phyloP scores from a whole-genome alignment of 2,888 invertebrate genomes.

The Cantharis flavilabris region DNA sequence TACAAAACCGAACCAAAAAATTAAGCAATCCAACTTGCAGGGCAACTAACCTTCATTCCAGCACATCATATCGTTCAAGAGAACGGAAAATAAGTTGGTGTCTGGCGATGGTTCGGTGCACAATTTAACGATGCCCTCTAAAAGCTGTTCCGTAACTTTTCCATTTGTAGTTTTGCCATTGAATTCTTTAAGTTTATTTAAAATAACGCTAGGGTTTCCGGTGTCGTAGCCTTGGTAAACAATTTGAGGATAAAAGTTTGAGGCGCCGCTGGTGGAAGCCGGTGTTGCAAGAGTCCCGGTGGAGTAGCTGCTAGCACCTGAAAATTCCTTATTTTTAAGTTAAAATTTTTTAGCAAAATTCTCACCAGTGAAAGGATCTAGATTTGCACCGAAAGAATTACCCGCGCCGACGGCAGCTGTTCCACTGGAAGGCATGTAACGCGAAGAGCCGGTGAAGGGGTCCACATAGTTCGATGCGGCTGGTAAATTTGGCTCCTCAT shows the following conservation, averaged over 20 bases:
- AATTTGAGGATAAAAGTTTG: slow-evolving; percentile 52
- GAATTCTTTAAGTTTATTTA: slow-evolving; percentile 75
- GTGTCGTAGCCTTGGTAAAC: slow-evolving; percentile 74
- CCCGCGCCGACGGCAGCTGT: slow-evolving; percentile 36
- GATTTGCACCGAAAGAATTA: slow-evolving; percentile 46
- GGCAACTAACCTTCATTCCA: slow-evolving; percentile 71
- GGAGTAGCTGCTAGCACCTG: slow-evolving; percentile 27
- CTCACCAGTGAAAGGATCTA: slow-evolving; percentile 66
- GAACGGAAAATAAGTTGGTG: neutral
- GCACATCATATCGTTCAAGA: slow-evolving; percentile 58
- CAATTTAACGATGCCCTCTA: slow-evolving; percentile 68
- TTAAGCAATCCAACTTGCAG: neutral
- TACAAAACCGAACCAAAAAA: slow-evolving; percentile 45
- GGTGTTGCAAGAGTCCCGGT: neutral
- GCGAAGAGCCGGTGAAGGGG: slow-evolving; percentile 69
- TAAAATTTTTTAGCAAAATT: neutral
- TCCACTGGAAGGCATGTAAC: slow-evolving; percentile 65
- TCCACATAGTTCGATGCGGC: slow-evolving; percentile 59
- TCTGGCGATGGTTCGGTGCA: slow-evolving; percentile 54
- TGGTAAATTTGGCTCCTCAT: slow-evolving; percentile 43
- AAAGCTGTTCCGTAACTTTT: slow-evolving; percentile 60
- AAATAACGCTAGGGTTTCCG: slow-evolving; percentile 74
- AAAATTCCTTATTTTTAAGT: slow-evolving; percentile 39
- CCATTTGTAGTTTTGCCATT: slow-evolving; percentile 65
- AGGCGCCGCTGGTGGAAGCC: slow-evolving; percentile 1